Base-by-base conservation (phyloP, 2,113 vertebrate genomes). In the Myodes glareolus region DNA sequence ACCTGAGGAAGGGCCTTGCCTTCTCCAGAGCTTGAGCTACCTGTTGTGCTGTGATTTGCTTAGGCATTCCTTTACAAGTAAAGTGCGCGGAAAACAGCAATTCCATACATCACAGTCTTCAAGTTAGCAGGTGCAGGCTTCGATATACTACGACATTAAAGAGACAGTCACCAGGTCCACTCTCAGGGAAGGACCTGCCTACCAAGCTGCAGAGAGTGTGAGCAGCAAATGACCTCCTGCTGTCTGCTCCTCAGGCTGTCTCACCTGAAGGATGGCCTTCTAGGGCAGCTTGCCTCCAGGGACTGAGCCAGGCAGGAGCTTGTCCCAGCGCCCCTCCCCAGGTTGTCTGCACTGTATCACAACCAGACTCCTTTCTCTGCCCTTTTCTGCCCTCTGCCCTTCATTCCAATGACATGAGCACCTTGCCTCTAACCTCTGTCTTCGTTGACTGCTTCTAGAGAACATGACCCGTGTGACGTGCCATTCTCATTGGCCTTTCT, bases 71-170 rank as follows among this genome's bases (percentile, higher is more conserved):
- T 31, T 92, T 85, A 72, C 65, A 73, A 88, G 42, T 76, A 95
- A 76, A 92, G 58, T 70, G 87, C 81, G 39, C 0, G 39, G 58
- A 75, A 93, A 45, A 45, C 1, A 73, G 21, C 29, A 77, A 61
- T 47, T 94, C 80, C 90, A 81, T 72, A 97, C 3, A 78, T 72
- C 4, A 78, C 61, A 88, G 67, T 92, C 61, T 94, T 93, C 63
- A 70, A 23, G 68, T 77, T 75, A 67, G 36, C 25, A 61, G 52
- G 14, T 73, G 81, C 1, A 87, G 52, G 61, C 65, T 95, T 97
- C 94, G 31, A 27, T 88, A 68, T 10, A 4, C 5, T 63, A 10
- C 29, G 23, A 31, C 72, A 47, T 12, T 86, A 47, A 93, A 93
- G 73, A 42, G 21, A 91, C 14, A 1, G 36, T 9, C 33, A 65